Conservation (phyloP, 2,113 vertebrate species). For the Pongo pygmaeus region DNA sequence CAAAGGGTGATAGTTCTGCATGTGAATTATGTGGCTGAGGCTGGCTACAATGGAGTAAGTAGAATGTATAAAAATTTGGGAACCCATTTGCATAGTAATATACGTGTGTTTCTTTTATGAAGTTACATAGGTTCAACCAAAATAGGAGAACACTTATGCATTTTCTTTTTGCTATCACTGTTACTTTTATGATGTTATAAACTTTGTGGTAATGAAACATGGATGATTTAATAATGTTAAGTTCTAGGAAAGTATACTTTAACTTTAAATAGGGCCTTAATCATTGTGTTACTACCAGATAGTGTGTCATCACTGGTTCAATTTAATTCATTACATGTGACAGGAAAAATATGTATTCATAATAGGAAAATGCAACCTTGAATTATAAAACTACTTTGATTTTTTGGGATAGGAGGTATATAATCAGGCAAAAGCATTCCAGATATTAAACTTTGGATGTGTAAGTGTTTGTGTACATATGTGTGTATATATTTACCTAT, state of each 20-base stretch:
- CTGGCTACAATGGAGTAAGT: conserved; percentile 70
- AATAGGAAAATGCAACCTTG: background rate
- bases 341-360: background rate
- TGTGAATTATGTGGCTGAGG: conserved; percentile 83
- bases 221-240: background rate
- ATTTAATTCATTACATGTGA: conserved; percentile 32
- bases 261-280: background rate
- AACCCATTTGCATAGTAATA: background rate
- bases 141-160: background rate
- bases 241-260: background rate
- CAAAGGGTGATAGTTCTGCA: conserved; percentile 84
- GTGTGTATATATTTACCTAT: background rate
- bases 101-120: background rate
- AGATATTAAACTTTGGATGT: background rate
- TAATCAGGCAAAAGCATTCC: background rate
- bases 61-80: conserved; percentile 63
- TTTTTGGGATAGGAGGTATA: background rate
- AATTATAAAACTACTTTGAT: background rate
- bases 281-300: background rate
- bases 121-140: background rate
- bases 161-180: conserved; percentile 31
- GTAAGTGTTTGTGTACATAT: background rate
- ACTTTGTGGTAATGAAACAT: background rate
- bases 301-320: background rate
- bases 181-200: conserved; percentile 12